A percentile compares a stretch with the other conserved stretches of the same genome.
phyloP scores from a whole-genome alignment of 1,140 invertebrate species.

The Lordiphosa stackelbergi region DNA sequence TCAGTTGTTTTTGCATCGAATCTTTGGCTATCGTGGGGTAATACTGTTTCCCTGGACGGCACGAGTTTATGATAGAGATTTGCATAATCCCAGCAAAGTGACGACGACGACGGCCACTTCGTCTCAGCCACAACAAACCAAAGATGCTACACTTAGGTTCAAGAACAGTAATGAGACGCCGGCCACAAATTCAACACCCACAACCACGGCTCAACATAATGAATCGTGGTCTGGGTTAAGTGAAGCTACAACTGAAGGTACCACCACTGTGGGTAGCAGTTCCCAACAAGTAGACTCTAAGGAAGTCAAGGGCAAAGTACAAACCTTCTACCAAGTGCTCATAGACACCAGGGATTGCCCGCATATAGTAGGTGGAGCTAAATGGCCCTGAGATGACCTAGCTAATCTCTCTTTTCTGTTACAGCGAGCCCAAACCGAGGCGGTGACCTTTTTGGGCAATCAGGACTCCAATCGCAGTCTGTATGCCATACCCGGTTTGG shows the following conservation, averaged over 20 bases:
- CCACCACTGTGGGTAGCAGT: conserved; percentile 24
- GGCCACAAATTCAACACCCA: conserved; percentile 3
- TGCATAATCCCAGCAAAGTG: conserved; percentile 79
- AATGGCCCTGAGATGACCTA: conserved; percentile 57
- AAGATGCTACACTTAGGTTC: conserved; percentile 53
- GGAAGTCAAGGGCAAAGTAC: conserved; percentile 92
- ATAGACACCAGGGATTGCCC: conserved; percentile 98
- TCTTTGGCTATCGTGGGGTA: conserved; percentile 97
- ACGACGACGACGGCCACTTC: conserved; percentile 35
- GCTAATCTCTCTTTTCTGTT: conserved; percentile 35
- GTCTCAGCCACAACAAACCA: conserved; percentile 50
- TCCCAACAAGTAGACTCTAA: conserved; percentile 79
- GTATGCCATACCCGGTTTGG: conserved; percentile 96
- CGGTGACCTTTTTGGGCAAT: conserved; percentile 97
- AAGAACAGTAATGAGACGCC: conserved; percentile 46
- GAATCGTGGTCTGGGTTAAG: neutral
- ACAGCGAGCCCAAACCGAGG: conserved; percentile 95
- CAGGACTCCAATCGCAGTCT: conserved; percentile 95
- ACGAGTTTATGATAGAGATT: conserved; percentile 94
- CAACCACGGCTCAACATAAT: conserved; percentile 11
- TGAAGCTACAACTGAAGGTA: conserved; percentile 11
- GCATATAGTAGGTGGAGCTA: conserved; percentile 84
- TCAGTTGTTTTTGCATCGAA: conserved; percentile 94
- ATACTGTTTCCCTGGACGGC: conserved; percentile 97
- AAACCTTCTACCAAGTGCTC: conserved; percentile 97